Percentiles rank a stretch among this genome's conserved stretches.
These are phyloP conservation scores for Bos javanicus DNA, from an alignment of 2,113 vertebrate genomes.

Conservation along the genomic window DNA sequence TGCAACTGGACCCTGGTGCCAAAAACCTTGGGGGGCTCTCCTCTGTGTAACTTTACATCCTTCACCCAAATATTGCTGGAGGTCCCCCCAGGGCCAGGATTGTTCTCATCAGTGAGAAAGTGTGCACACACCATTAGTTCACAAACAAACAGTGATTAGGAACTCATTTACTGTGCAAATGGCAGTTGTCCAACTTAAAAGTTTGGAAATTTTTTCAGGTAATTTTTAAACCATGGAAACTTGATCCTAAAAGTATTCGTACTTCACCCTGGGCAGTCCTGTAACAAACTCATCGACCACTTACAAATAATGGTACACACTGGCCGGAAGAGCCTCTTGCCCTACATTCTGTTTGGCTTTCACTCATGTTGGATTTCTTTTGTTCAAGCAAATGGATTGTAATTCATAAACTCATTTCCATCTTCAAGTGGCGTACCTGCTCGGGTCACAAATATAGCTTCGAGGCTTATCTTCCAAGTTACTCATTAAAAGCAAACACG, in stretches of 20 bases:
- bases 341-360: background rate
- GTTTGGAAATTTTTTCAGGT: background rate
- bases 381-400: background rate
- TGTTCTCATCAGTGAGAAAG: background rate
- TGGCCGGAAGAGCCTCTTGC: background rate
- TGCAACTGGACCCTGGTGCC: background rate
- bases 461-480: background rate
- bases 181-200: background rate
- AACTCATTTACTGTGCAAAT: background rate
- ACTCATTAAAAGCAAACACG: background rate
- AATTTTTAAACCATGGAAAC: background rate
- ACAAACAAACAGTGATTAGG: background rate
- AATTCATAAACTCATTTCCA: background rate
- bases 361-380: background rate
- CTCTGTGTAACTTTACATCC: background rate
- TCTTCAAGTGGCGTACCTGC: background rate
- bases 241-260: background rate
- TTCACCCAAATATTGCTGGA: background rate
- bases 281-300: background rate
- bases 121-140: background rate
- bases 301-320: background rate
- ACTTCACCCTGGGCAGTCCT: background rate
- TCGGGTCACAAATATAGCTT: background rate
- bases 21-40: background rate
- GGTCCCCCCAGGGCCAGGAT: rapidly evolving